Evolutionary conservation across 30 jellyfish, hydroid and myxozoan species (phyloP).

Genomic region (Clytia hemisphaerica): DNA sequence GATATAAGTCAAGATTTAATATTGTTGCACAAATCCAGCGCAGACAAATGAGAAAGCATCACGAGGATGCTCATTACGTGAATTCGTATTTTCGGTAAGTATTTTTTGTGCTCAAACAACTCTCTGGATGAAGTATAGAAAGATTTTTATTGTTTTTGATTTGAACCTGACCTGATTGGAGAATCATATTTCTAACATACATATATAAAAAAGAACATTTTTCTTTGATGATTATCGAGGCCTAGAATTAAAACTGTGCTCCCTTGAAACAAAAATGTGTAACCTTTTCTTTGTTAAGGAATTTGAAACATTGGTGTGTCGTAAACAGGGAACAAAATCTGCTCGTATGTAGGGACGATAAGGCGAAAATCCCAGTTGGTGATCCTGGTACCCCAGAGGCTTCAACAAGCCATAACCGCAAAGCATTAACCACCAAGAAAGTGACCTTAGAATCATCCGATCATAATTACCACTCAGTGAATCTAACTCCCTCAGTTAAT

Average conservation of each 20-base stretch:
- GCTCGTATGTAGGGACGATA: constrained; percentile 19
- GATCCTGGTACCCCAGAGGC: constrained; percentile 37
- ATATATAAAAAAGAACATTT: too few species aligned
- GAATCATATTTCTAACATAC: too few species aligned
- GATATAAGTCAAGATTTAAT: neutral
- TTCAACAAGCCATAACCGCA: constrained; percentile 7
- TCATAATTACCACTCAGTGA: neutral
- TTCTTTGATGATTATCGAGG: too few species aligned
- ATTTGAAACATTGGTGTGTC: constrained; percentile 14
- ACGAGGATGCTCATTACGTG: neutral
- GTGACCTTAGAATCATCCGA: neutral
- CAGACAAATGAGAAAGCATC: neutral
- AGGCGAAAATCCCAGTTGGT: constrained; percentile 25
- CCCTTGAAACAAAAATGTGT: too few species aligned
- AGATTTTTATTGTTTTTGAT: neutral
- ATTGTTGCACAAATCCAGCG: constrained; percentile 1
- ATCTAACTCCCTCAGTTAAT: constrained; percentile 25
- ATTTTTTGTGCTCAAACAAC: neutral
- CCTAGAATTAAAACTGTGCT: too few species aligned
- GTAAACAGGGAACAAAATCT: neutral
- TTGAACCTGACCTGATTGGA: too few species aligned
- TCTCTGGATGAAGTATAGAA: neutral
- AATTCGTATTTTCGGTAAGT: neutral
- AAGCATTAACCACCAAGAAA: neutral
- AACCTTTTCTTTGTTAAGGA: neutral